Base-by-base conservation (phyloP, 2,113 vertebrate genomes). In the Sitta europaea region DNA sequence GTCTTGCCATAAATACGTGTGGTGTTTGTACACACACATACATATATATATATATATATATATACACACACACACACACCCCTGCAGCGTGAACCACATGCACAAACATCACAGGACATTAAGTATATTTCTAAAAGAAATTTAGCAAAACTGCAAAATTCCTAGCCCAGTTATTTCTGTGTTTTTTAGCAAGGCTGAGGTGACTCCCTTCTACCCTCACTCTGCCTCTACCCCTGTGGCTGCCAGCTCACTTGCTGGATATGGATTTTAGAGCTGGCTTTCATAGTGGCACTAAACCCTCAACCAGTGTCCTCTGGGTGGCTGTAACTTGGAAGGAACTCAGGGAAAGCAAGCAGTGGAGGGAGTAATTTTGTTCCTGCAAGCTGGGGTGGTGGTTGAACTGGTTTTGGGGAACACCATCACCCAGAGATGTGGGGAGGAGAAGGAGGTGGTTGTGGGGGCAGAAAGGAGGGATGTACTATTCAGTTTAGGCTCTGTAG, bases 321-420 rank as follows among this genome's bases (percentile, higher is more conserved):
- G 27, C 29, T 72, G 33, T 33, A 55, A 35, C n/a, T 22, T 61
- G n/a, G 22, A 53, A 77, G 42, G 18, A 84, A 50, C 31, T 53
- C 10, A 25, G 33, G 50, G n/a, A 40, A 74, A 65, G 5, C 0
- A 12, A 71, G 17, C 2, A 8, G 14, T 63, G 54, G 53, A 68
- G 31, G 19, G 15, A 68, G 3, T 29, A 5, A 2, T 1, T 55
- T 48, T 66, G 9, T 14, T 65, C 12, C 66, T 71, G 43, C 8
- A 54, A 29, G 24, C 6, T 58, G 31, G 8, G 10, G 5, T 40
- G 50, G 36, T 19, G 27, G 8, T n/a, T 6, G 16, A 75, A 40
- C 3, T 51, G 42, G n/a, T 31, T 45, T 42, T 2, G 5, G 16
- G 12, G 11, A 55, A 15, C 0, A 2, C 16, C 2, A 1, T 57